Evolutionary conservation across 2,888 invertebrate species (phyloP).

Genomic region (Nycteola revayana): DNA sequence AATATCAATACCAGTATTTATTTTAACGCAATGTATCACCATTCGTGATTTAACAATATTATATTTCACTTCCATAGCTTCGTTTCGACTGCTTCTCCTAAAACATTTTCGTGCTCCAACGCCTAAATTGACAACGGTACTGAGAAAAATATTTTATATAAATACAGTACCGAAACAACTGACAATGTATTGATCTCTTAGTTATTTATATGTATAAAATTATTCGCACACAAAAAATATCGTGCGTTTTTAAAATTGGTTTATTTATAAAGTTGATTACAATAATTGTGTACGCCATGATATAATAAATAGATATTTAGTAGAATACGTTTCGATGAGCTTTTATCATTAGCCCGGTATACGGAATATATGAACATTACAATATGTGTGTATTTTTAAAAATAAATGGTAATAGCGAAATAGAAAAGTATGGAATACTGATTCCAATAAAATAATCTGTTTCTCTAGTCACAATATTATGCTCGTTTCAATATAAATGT

Average conservation of each 20-base stretch:
- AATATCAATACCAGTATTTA: too few species aligned
- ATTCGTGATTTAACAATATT: constrained; percentile 1
- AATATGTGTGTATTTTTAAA: constrained; percentile 41
- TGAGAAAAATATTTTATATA: constrained; percentile 5
- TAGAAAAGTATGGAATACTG: constrained; percentile 45
- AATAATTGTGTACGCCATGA: constrained; percentile 56
- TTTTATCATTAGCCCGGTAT: constrained; percentile 77
- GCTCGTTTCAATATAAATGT: constrained; percentile 28
- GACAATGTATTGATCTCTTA: constrained; percentile 48
- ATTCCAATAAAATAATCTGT: constrained; percentile 36
- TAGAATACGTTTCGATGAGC: constrained; percentile 74
- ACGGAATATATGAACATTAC: constrained; percentile 51
- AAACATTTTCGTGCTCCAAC: constrained; percentile 2
- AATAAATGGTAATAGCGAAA: constrained; percentile 50
- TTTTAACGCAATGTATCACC: too few species aligned
- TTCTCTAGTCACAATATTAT: constrained; percentile 49
- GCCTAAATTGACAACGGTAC: constrained; percentile 20
- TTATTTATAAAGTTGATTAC: constrained; percentile 12
- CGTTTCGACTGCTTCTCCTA: constrained; percentile 21
- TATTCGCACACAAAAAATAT: too few species aligned
- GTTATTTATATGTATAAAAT: constrained; percentile 19
- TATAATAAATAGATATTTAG: constrained; percentile 51
- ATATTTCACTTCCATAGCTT: constrained; percentile 26
- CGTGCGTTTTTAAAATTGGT: too few species aligned
- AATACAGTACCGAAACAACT: too few species aligned